Evolutionary conservation across 2,113 vertebrate species (phyloP).

Genomic region (Riparia riparia): DNA sequence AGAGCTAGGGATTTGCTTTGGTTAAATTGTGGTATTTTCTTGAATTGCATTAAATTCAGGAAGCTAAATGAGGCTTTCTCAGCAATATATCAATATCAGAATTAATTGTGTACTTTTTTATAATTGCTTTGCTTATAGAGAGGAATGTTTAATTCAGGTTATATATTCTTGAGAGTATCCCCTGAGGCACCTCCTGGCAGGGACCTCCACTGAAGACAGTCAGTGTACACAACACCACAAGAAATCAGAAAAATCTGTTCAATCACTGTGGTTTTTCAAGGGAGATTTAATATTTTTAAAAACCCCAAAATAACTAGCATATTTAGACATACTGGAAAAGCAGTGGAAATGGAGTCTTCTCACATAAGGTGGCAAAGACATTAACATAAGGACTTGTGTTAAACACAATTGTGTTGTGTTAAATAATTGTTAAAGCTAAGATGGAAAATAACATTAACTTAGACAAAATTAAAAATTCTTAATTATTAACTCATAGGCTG

Average conservation of each 20-base stretch:
- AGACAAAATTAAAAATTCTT: not conserved
- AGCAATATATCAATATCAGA: not conserved
- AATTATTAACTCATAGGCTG: not conserved
- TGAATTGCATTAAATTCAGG: not conserved
- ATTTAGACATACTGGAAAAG: not conserved
- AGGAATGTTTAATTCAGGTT: conserved; percentile 3
- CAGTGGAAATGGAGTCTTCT: not conserved
- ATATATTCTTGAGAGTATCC: not conserved
- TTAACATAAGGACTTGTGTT: not conserved
- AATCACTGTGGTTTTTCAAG: not conserved
- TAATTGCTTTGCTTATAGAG: conserved; percentile 4
- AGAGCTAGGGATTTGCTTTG: not conserved
- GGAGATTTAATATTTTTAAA: not conserved
- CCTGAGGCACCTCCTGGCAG: not conserved
- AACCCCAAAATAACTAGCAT: not conserved
- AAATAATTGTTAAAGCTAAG: not conserved
- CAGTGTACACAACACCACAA: not conserved
- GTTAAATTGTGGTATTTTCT: not conserved
- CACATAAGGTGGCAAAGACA: not conserved
- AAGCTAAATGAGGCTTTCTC: not conserved
- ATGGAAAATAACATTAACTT: not conserved
- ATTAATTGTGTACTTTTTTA: not conserved
- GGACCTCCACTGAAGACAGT: not conserved
- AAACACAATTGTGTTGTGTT: not conserved
- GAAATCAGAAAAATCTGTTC: not conserved